These are phyloP conservation scores for Baccha elongata DNA, from an alignment of 2,888 invertebrate genomes.

Conservation along the genomic window DNA sequence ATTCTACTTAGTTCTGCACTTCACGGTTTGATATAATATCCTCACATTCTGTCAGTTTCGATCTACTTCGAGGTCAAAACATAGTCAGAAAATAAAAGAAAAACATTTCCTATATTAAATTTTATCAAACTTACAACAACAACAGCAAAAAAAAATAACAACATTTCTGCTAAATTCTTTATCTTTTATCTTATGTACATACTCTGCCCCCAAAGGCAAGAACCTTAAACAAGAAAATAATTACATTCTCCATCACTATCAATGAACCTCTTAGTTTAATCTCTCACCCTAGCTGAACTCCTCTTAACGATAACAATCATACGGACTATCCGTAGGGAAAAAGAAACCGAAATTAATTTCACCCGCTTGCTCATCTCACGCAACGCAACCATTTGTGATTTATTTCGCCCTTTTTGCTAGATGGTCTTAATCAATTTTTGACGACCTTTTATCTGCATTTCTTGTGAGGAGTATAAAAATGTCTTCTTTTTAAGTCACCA, in stretches of 20 bases:
- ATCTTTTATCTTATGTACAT: no score
- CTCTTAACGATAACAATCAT: slow-evolving; percentile 3
- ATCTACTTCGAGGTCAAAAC: no score
- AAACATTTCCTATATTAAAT: no score
- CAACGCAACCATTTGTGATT: slow-evolving; percentile 8
- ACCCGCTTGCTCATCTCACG: background rate
- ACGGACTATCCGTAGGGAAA: background rate
- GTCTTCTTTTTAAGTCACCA: slow-evolving; percentile 10
- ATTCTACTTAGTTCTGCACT: no score
- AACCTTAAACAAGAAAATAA: background rate
- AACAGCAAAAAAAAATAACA: no score
- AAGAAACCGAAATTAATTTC: slow-evolving; percentile 10
- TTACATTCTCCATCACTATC: background rate
- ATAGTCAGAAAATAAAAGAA: no score
- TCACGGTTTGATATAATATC: no score
- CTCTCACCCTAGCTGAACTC: background rate
- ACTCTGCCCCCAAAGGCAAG: no score
- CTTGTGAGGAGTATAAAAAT: background rate
- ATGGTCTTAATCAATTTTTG: slow-evolving; percentile 42
- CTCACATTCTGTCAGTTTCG: no score
- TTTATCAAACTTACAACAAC: no score
- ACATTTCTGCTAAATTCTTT: no score
- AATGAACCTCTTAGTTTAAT: slow-evolving; percentile 15
- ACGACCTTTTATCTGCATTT: slow-evolving; percentile 42
- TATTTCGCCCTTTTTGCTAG: background rate